Evolutionary conservation across 2,113 vertebrate species (phyloP).

Genomic region (Ia io): DNA sequence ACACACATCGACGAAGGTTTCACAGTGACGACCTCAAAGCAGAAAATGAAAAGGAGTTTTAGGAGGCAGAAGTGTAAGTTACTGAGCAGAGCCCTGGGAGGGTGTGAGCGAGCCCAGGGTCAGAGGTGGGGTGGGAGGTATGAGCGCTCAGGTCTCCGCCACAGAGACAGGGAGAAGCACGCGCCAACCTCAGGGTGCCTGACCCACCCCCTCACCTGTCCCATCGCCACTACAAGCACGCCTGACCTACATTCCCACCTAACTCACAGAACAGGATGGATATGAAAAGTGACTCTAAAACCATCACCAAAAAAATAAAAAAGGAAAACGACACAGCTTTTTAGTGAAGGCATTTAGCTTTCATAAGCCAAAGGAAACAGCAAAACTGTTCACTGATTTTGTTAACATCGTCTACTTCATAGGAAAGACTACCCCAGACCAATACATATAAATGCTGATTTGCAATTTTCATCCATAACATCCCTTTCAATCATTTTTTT

Average conservation of each 20-base stretch:
- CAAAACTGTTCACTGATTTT: not conserved
- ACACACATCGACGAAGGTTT: slow-evolving; percentile 92
- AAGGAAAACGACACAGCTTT: not conserved
- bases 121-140: not conserved
- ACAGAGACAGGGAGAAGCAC: too few relatives aligned
- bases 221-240: too few relatives aligned
- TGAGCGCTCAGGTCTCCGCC: not conserved
- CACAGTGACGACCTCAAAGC: slow-evolving; percentile 90
- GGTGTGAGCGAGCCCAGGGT: too few relatives aligned
- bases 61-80: not conserved
- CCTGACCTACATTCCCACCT: not conserved
- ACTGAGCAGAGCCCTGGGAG: not conserved
- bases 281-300: not conserved
- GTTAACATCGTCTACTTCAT: not conserved
- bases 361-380: not conserved
- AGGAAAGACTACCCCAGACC: not conserved
- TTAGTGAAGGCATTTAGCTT: not conserved
- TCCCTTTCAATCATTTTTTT: not conserved
- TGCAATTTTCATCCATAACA: not conserved
- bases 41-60: not conserved
- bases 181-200: not conserved
- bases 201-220: not conserved
- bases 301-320: not conserved
- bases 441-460: not conserved
- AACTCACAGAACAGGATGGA: not conserved